These are phyloP conservation scores for Anagyrus pseudococci DNA, from an alignment of 2,888 invertebrate genomes.

Conservation along the genomic window DNA sequence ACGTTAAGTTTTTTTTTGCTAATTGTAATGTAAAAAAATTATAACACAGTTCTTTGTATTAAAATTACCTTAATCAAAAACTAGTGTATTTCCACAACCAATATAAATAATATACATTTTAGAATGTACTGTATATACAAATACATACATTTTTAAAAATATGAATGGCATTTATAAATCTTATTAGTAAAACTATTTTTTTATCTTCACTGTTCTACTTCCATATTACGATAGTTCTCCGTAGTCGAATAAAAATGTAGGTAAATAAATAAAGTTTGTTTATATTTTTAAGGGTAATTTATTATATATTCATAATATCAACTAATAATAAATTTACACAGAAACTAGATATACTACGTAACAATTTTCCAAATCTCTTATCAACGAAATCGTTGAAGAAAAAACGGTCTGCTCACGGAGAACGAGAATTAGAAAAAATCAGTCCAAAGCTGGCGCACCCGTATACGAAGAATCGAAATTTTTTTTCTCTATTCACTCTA, in stretches of 20 bases:
- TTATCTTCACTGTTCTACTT: neutral
- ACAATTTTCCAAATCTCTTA: slow-evolving; percentile 51
- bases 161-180: neutral
- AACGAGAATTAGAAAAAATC: slow-evolving; percentile 40
- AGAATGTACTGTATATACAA: slow-evolving; percentile 15
- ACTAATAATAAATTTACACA: slow-evolving; percentile 50
- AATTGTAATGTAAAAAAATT: slow-evolving; percentile 27
- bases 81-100: slow-evolving; percentile 10
- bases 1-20: slow-evolving; percentile 27
- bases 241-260: neutral
- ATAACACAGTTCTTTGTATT: slow-evolving; percentile 11
- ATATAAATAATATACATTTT: slow-evolving; percentile 23
- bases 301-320: slow-evolving; percentile 53
- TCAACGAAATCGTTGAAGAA: slow-evolving; percentile 36
- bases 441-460: slow-evolving; percentile 35
- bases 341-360: slow-evolving; percentile 54
- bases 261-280: slow-evolving; percentile 20
- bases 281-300: slow-evolving; percentile 41
- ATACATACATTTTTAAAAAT: slow-evolving; percentile 22
- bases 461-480: slow-evolving; percentile 34
- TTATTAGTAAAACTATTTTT: neutral
- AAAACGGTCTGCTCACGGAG: slow-evolving; percentile 28
- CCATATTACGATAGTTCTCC: too few relatives aligned
- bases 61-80: slow-evolving; percentile 5
- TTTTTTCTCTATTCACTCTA: slow-evolving; percentile 28